phyloP scores from a whole-genome alignment of 2,113 vertebrate genomes.

The Fukomys damarensis region DNA sequence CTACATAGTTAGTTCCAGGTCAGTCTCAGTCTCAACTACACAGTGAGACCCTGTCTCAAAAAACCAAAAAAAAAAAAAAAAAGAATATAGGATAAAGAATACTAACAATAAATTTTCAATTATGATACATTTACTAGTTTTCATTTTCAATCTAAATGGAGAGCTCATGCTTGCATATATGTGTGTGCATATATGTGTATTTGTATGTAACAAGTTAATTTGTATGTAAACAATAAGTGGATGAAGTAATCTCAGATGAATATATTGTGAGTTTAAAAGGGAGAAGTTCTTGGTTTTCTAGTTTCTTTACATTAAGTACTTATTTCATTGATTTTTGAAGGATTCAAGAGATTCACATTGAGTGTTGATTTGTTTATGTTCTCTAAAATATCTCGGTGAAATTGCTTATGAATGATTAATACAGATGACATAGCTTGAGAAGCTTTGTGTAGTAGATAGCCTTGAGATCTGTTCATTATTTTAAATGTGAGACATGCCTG shows the following conservation, averaged over 20 bases:
- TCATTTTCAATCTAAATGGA: background rate
- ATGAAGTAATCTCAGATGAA: background rate
- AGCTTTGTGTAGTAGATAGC: background rate
- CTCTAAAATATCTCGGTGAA: constrained; percentile 5
- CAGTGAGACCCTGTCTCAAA: too few relatives aligned
- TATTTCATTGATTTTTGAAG: background rate
- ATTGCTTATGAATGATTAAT: background rate
- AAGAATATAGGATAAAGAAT: too few relatives aligned
- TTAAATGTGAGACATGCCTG: background rate
- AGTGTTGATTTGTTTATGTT: constrained; percentile 1
- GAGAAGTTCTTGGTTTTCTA: background rate
- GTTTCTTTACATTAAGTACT: background rate
- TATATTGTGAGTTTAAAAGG: background rate
- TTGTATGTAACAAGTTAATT: background rate
- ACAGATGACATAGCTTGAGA: background rate
- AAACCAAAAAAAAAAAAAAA: too few relatives aligned
- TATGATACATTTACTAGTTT: background rate
- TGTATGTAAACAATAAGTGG: background rate
- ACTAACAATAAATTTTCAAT: background rate
- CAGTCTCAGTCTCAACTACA: too few relatives aligned
- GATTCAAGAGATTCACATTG: background rate
- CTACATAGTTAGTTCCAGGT: too few relatives aligned
- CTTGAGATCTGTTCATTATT: background rate
- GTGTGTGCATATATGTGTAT: background rate
- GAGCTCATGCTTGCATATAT: background rate